Conservation (phyloP, 2,113 vertebrate species). For the Callithrix jacchus region DNA sequence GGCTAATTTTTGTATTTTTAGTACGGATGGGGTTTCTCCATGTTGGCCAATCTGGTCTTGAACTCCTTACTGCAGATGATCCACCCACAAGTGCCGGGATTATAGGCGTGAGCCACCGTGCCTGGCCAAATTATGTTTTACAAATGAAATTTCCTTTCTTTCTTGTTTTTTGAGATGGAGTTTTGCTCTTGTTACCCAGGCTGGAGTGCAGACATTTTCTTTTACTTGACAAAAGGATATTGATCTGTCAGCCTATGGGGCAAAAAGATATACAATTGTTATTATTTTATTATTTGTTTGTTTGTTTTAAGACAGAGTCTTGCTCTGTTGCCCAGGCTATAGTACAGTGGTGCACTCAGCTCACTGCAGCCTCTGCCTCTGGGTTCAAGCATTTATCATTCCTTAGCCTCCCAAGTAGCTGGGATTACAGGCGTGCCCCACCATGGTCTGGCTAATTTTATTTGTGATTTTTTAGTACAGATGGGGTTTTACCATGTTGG, state of each 20-base stretch:
- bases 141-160: neutral
- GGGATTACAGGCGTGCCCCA: neutral
- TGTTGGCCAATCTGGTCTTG: neutral
- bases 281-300: no score
- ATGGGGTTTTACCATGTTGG: neutral
- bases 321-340: neutral
- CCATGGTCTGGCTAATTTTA: neutral
- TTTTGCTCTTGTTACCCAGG: no score
- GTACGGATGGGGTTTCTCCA: neutral
- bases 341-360: neutral
- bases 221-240: no score
- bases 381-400: neutral
- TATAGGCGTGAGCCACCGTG: neutral
- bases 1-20: neutral
- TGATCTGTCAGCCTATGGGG: no score
- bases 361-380: neutral
- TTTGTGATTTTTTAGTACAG: neutral
- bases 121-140: neutral
- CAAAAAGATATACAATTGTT: no score
- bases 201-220: neutral
- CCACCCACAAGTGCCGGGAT: neutral
- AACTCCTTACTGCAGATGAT: neutral
- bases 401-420: neutral
- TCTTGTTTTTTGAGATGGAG: no score
- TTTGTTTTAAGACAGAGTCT: neutral